phyloP scores from a whole-genome alignment of 1,140 invertebrate species.

The Aricia agestis region DNA sequence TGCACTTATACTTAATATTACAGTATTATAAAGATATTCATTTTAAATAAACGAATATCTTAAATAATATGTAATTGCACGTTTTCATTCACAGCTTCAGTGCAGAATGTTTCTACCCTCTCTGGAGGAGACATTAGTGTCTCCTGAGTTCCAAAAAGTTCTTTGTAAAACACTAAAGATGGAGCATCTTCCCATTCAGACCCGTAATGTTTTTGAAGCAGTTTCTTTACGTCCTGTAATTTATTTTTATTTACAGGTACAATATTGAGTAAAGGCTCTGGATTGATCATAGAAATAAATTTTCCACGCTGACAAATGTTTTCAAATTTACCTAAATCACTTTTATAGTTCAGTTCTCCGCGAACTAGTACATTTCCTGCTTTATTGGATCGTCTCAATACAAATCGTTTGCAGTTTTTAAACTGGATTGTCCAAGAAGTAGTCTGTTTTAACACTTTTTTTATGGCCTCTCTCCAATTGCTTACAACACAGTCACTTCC shows the following conservation, averaged over 20 bases:
- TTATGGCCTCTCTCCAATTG: conserved; percentile 17
- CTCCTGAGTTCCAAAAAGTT: conserved; percentile 12
- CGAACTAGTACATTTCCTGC: conserved; percentile 24
- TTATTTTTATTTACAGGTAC: conserved; percentile 26
- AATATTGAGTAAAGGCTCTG: conserved; percentile 18
- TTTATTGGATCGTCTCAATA: conserved; percentile 22
- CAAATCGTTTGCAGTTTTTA: conserved; percentile 29
- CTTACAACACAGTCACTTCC: background rate
- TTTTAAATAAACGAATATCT: too few relatives aligned
- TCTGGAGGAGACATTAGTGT: background rate
- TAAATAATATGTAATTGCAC: too few relatives aligned
- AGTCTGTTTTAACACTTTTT: conserved; percentile 22
- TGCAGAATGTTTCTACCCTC: too few relatives aligned
- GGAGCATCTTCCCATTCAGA: conserved; percentile 19
- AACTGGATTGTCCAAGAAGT: conserved; percentile 21
- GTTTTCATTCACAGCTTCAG: too few relatives aligned
- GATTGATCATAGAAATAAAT: conserved; percentile 25
- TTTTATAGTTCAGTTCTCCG: conserved; percentile 28
- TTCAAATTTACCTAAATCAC: conserved; percentile 22
- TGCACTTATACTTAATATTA: too few relatives aligned
- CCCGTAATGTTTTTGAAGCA: conserved; percentile 29
- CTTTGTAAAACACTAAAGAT: background rate
- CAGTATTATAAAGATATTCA: too few relatives aligned
- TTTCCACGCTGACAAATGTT: conserved; percentile 29
- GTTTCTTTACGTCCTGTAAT: conserved; percentile 29